Conservation (phyloP, 2,888 invertebrate genomes). For the Leistus spinibarbis region DNA sequence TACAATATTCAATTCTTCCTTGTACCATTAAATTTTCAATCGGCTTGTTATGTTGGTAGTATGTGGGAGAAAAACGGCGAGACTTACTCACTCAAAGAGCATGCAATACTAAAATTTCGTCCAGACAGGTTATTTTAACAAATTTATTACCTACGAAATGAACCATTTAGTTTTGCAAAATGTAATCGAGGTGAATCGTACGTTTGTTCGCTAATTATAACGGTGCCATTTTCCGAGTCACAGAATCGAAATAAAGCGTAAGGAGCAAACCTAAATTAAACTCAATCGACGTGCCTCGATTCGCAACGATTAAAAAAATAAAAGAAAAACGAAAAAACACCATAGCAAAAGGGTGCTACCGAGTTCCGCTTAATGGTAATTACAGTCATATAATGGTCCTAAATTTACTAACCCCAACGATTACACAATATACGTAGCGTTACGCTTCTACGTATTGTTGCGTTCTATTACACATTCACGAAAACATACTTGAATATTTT, state of each 20-base stretch:
- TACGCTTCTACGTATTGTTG: slow-evolving; percentile 12
- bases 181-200: slow-evolving; percentile 4
- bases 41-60: no score
- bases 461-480: not conserved
- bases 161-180: not conserved
- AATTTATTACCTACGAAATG: not conserved
- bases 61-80: no score
- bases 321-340: not conserved
- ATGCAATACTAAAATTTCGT: no score
- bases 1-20: no score
- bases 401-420: slow-evolving; percentile 19
- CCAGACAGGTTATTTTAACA: not conserved
- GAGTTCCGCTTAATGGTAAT: slow-evolving; percentile 34
- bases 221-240: slow-evolving; percentile 23
- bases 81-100: no score
- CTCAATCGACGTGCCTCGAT: slow-evolving; percentile 35
- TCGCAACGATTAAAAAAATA: slow-evolving; percentile 34
- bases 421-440: slow-evolving; percentile 26
- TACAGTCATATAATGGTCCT: slow-evolving; percentile 28
- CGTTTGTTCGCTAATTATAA: slow-evolving; percentile 34
- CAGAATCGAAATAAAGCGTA: slow-evolving; percentile 19
- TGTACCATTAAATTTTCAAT: no score
- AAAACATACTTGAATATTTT: not conserved
- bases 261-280: slow-evolving; percentile 29
- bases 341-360: slow-evolving; percentile 21